A percentile compares a stretch with the other conserved stretches of the same genome.
Evolutionary conservation across 2,797 vertebrate genomes (phyloP).

Genomic region (Antennarius maculatus): DNA sequence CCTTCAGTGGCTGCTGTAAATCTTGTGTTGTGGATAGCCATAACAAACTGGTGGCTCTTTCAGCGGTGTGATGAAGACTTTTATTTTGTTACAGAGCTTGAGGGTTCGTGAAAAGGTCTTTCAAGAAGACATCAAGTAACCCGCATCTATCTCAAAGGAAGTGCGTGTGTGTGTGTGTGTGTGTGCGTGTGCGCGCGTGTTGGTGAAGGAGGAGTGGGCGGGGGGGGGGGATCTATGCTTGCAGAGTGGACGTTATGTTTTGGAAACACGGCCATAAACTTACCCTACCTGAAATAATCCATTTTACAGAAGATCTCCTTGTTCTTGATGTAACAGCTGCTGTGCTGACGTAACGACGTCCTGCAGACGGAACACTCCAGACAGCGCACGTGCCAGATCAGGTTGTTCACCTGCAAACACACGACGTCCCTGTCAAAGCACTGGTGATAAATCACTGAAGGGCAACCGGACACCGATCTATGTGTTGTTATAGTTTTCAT

Average conservation of each 20-base stretch:
- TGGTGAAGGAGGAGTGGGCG: slow-evolving; percentile 1
- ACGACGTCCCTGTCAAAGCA: slow-evolving; percentile 26
- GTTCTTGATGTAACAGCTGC: slow-evolving; percentile 99
- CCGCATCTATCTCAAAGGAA: slow-evolving; percentile 56
- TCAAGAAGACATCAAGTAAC: slow-evolving; percentile 54
- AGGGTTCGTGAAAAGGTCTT: slow-evolving; percentile 61
- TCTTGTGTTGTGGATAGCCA: slow-evolving; percentile 48
- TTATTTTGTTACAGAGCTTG: slow-evolving; percentile 68
- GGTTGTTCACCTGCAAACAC: slow-evolving; percentile 92
- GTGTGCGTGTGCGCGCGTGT: slow-evolving; percentile 7
- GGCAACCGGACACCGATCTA: no score
- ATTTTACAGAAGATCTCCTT: slow-evolving; percentile 99
- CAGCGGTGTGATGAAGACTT: slow-evolving; percentile 35
- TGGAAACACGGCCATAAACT: slow-evolving; percentile 80
- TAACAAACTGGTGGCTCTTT: slow-evolving; percentile 60
- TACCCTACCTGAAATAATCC: slow-evolving; percentile 99
- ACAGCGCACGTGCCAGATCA: slow-evolving; percentile 98
- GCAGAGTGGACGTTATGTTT: slow-evolving; percentile 45
- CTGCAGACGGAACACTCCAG: slow-evolving; percentile 97
- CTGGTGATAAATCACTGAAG: slow-evolving; percentile 14
- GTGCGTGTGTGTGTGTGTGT: slow-evolving; percentile 4
- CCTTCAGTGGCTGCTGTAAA: background rate
- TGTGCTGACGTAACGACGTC: slow-evolving; percentile 94
- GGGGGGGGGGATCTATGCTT: slow-evolving; percentile 1
- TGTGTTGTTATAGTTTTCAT: background rate